Percentiles rank a stretch among this genome's conserved stretches.
Evolutionary conservation across 2,888 invertebrate genomes (phyloP).

Genomic region (Dryococelus australis): DNA sequence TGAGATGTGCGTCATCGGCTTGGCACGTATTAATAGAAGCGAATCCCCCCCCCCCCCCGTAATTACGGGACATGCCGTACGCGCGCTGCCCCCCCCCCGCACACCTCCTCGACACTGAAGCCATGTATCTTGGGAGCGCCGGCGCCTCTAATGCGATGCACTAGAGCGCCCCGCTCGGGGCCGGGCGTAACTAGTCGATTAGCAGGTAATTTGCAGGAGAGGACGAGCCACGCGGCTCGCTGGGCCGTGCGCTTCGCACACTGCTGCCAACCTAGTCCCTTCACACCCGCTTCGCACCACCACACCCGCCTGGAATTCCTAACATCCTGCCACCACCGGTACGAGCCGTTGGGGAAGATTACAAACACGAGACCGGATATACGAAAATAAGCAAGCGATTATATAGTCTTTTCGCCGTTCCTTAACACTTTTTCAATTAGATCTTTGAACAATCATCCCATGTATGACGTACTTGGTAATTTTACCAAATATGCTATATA

Average conservation of each 20-base stretch:
- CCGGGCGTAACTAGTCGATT: neutral
- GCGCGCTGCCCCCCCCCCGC: neutral
- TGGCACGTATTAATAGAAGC: neutral
- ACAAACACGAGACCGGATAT: no score
- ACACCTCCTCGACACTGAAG: no score
- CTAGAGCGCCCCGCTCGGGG: neutral
- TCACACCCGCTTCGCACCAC: neutral
- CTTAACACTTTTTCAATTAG: no score
- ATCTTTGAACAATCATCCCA: no score
- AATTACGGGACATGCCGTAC: no score
- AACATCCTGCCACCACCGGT: no score
- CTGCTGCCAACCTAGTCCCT: neutral
- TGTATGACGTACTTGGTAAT: no score
- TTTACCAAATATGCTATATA: no score
- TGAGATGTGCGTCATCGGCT: neutral
- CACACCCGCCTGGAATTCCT: neutral
- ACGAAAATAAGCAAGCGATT: no score
- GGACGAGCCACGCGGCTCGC: neutral
- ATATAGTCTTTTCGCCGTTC: no score
- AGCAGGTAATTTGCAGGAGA: slow-evolving; percentile 3
- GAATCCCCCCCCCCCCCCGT: no score
- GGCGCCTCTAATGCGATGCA: neutral
- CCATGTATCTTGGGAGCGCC: neutral
- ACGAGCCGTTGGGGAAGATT: no score
- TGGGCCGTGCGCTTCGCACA: neutral